Base-by-base conservation (phyloP, 2,888 invertebrate species). In the Leptarthrus brevirostris region DNA sequence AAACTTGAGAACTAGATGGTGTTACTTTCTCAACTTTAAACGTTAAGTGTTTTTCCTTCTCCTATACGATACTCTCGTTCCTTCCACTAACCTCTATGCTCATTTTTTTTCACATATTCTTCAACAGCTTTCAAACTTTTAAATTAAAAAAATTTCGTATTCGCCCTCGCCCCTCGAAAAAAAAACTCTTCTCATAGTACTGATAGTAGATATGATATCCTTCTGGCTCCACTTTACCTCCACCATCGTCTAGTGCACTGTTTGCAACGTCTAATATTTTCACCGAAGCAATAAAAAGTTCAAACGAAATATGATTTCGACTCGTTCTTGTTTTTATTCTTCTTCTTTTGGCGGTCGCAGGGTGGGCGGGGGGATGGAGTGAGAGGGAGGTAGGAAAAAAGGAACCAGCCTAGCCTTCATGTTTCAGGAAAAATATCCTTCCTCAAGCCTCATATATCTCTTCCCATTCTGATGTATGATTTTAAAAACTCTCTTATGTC, bases 261-360 rank as follows among this genome's bases (percentile, higher is more conserved):
- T 44, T 22, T 40, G 36, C 61, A 47, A 1, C 40, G 49, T 69
- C 52, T 69, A 69, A 69, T 69, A 69, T 52, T 69, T 69, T 52
- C 69, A 30, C 52, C 69, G 52, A 69, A 69, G 69, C 69, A 69
- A 69, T 69, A 69, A 69, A 69, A 69, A 69, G 52, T 69, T 30
- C 34, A 49, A 49, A 69, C 49, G 49, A 34, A 69, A 34, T 26
- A 24, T 26, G 20, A 69, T 30, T 30, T 30, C 52, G 22, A 49
- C 30, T 24, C 54, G 24, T 54, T 54, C 54, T 26, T 54, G 54
- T 54, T 26, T 54, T 54, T 54, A 26, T 54, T 26, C 30, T 26
- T 54, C 14, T 24, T 64, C 44, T 44, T 64, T 64, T 64, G 61
- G 44, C n/a, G 40, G 14, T 34, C 18, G 26, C 5, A 24, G 26